Conservation (phyloP, 2,797 vertebrate genomes). For the Poecile montanus region DNA sequence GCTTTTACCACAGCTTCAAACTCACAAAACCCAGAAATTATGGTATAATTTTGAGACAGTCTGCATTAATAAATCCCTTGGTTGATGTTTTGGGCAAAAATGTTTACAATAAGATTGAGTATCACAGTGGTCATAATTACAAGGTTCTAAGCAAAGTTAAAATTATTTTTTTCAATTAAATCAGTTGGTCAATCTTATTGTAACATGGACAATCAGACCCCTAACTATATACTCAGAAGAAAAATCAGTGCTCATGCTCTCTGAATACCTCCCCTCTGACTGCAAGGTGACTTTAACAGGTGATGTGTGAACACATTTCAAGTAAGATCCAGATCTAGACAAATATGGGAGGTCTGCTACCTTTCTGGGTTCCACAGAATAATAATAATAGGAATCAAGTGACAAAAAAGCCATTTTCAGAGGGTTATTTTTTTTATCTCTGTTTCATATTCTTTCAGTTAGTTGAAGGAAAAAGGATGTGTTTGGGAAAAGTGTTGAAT, state of each 20-base stretch:
- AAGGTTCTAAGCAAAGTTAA: not conserved
- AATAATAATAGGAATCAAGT: not conserved
- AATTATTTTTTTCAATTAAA: not conserved
- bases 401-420: not conserved
- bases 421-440: accelerated
- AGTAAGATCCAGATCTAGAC: not conserved
- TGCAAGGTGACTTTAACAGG: not conserved
- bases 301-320: not conserved
- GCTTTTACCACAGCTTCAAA: not conserved
- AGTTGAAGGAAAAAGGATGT: accelerated
- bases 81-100: not conserved
- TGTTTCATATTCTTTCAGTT: not conserved
- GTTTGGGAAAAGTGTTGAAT: not conserved
- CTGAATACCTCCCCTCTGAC: not conserved
- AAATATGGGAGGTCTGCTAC: not conserved
- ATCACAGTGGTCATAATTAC: accelerated
- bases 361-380: not conserved
- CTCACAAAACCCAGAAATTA: not conserved
- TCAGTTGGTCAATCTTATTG: not conserved
- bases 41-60: not conserved
- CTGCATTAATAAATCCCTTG: not conserved
- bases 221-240: not conserved
- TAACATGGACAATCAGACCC: not conserved
- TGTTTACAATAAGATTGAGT: accelerated
- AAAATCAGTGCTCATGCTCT: accelerated